Percentiles rank a stretch among this genome's conserved stretches.
Evolutionary conservation across 2,888 invertebrate genomes (phyloP).

Genomic region (Mystacides longicornis): DNA sequence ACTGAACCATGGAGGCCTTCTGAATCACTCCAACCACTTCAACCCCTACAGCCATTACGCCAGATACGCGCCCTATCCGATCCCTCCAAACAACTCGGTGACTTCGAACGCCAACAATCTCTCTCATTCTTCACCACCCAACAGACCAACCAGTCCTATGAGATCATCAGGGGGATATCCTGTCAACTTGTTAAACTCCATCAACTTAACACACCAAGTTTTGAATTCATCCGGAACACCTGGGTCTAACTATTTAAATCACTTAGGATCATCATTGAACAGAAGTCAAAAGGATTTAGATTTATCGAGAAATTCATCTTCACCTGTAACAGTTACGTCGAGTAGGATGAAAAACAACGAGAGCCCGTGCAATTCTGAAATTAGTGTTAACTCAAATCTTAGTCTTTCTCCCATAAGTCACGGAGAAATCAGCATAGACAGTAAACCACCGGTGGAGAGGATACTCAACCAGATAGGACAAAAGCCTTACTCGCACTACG

Average conservation of each 20-base stretch:
- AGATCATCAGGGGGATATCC: conserved; percentile 30
- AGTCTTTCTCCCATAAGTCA: conserved; percentile 28
- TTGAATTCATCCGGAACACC: conserved; percentile 16
- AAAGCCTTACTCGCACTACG: conserved; percentile 31
- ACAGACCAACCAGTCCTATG: conserved; percentile 30
- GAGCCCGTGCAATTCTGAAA: conserved; percentile 28
- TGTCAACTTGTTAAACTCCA: conserved; percentile 25
- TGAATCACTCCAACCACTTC: conserved; percentile 44
- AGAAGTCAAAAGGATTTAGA: conserved; percentile 11
- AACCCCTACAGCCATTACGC: conserved; percentile 50
- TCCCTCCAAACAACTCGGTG: conserved; percentile 39
- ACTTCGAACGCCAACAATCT: conserved; percentile 37
- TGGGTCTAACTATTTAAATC: conserved; percentile 15
- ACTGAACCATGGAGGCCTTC: conserved; percentile 36
- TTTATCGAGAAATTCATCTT: conserved; percentile 23
- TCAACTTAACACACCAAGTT: conserved; percentile 20
- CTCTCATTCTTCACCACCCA: conserved; percentile 31
- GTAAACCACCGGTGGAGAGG: conserved; percentile 25
- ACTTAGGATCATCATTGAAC: conserved; percentile 4
- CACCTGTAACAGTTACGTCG: conserved; percentile 30
- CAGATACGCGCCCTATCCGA: conserved; percentile 45
- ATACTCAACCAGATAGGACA: conserved; percentile 30
- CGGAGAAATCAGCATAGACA: conserved; percentile 16
- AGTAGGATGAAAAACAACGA: conserved; percentile 29
- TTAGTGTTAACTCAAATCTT: conserved; percentile 29